Percentiles rank a stretch among this genome's conserved stretches.
Evolutionary conservation across 1,140 invertebrate species (phyloP).

Genomic region (Temnothorax nylanderi): DNA sequence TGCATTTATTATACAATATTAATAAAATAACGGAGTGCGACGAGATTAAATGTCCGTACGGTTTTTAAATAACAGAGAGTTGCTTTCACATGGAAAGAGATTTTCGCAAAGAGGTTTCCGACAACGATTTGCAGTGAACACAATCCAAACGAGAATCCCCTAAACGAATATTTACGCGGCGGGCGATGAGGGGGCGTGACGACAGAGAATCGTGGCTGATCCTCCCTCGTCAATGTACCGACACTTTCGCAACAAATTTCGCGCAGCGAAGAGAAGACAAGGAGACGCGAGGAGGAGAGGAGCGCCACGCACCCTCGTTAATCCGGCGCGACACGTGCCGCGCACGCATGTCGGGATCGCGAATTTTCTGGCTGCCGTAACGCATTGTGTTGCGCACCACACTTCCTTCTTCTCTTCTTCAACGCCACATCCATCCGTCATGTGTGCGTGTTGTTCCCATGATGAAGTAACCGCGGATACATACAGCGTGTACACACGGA

Average conservation of each 20-base stretch:
- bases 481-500: slow-evolving; percentile 12
- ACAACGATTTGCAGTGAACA: slow-evolving; percentile 4
- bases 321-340: slow-evolving; percentile 55
- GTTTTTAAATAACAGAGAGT: neutral
- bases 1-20: neutral
- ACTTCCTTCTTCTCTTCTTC: neutral
- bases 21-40: neutral
- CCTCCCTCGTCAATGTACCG: slow-evolving; percentile 49
- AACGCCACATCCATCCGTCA: neutral
- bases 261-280: slow-evolving; percentile 30
- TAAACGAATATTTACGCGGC: slow-evolving; percentile 55
- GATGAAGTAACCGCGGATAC: slow-evolving; percentile 53
- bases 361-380: slow-evolving; percentile 57
- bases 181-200: slow-evolving; percentile 35
- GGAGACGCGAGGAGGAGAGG: slow-evolving; percentile 29
- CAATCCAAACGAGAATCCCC: slow-evolving; percentile 32
- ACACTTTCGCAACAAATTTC: slow-evolving; percentile 63
- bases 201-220: slow-evolving; percentile 37
- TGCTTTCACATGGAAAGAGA: neutral
- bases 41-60: neutral
- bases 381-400: slow-evolving; percentile 30
- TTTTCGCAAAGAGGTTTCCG: neutral
- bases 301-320: slow-evolving; percentile 44
- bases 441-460: slow-evolving; percentile 52
- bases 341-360: slow-evolving; percentile 59